phyloP scores from a whole-genome alignment of 2,797 vertebrate genomes.

The Molossus alvarezi region DNA sequence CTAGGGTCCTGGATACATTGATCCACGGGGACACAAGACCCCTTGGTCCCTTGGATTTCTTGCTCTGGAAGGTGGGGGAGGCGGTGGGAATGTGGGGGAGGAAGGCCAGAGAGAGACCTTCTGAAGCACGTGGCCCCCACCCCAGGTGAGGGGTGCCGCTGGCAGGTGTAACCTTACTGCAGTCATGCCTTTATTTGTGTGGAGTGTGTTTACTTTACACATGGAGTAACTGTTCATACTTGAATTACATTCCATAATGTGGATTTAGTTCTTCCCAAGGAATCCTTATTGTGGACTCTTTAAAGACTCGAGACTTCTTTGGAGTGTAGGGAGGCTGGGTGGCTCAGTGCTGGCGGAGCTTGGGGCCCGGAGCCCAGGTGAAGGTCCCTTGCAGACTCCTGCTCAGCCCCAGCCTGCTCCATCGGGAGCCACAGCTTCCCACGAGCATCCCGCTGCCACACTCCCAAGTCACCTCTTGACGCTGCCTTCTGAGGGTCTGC shows the following conservation, averaged over 20 bases:
- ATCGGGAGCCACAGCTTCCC: neutral
- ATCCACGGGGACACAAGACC: neutral
- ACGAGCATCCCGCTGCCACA: neutral
- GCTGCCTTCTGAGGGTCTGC: neutral
- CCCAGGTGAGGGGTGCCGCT: neutral
- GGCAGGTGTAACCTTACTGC: no score
- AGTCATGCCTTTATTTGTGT: neutral
- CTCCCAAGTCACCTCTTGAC: neutral
- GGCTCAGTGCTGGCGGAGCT: neutral
- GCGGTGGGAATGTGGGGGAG: neutral
- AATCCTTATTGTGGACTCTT: neutral
- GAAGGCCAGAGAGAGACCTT: neutral
- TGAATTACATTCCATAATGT: neutral
- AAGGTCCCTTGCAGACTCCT: neutral
- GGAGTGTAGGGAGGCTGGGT: neutral
- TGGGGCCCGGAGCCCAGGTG: neutral
- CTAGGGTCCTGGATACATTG: neutral
- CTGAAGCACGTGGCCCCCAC: neutral
- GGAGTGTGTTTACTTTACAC: neutral
- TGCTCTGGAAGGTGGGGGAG: neutral
- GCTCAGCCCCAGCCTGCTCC: rapidly evolving
- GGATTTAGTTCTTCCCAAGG: constrained; percentile 22
- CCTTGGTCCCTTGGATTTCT: neutral
- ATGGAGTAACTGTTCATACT: neutral
- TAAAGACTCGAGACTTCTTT: neutral